These are phyloP conservation scores for Trichopria drosophilae DNA, from an alignment of 2,888 invertebrate species.

Conservation along the genomic window DNA sequence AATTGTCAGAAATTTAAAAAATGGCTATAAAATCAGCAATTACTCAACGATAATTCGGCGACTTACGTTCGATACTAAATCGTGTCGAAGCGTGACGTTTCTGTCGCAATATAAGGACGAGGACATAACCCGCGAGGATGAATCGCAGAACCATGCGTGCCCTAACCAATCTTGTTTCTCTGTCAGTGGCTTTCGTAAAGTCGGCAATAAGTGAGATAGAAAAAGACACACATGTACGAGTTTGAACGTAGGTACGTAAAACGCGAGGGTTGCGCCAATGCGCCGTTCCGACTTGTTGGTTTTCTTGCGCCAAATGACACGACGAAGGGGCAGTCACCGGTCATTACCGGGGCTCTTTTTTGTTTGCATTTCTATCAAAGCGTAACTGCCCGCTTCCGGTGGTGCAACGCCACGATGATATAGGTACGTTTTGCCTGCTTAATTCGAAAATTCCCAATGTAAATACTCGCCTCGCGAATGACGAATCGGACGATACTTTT, in stretches of 20 bases:
- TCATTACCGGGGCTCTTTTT: slow-evolving; percentile 36
- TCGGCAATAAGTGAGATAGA: no score
- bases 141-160: no score
- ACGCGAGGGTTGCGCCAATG: slow-evolving; percentile 6
- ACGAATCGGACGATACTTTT: no score
- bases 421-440: no score
- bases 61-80: slow-evolving; percentile 46
- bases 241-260: slow-evolving; percentile 14
- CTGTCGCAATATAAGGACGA: no score
- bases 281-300: slow-evolving; percentile 38
- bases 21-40: slow-evolving; percentile 3
- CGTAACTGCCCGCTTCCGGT: slow-evolving; percentile 48
- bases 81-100: slow-evolving; percentile 50
- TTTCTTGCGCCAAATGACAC: slow-evolving; percentile 38
- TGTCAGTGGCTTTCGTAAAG: no score
- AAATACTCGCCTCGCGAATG: no score
- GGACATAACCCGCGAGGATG: no score
- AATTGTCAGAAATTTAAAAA: slow-evolving; percentile 12
- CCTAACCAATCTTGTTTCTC: no score
- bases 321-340: slow-evolving; percentile 33
- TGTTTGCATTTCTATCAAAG: slow-evolving; percentile 52
- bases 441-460: no score
- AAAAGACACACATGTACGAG: no score
- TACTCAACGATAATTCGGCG: neutral
- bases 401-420: no score